Evolutionary conservation across 2,797 vertebrate species (phyloP), one percentile per base, ranked within the genome.

Genomic region (Pangasius sanitwongsei): DNA sequence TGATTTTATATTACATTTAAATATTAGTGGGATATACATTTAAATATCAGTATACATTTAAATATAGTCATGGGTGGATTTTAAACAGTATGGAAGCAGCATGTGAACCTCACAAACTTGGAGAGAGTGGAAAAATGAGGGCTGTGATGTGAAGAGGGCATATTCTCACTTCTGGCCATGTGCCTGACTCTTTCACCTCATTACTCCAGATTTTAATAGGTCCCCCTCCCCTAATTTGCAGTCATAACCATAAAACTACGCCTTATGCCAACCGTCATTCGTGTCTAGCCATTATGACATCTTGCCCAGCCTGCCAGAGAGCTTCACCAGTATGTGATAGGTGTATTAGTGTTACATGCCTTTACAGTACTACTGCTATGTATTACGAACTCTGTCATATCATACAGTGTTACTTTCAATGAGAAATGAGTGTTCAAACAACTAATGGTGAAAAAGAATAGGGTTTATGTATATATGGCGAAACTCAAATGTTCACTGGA

Each of bases 191-290:
- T 89, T 28, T 72, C 37, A 59, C 85, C 72, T 82, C 84, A 74
- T 87, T 74, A 59, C 55, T 63, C 75, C 86, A 78, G 74, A 82
- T 88, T 88, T 85, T 85, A 87, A 53, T 90, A 55, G 44, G 65
- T 85, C 83, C 57, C 59, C 67, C 89, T 70, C 16, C 63, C 65
- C 31, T 87, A 44, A 85, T 85, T 88, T 61, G 72, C 61, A 86
- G 81, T 84, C 84, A 89, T 89, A 81, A 92, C 65, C 87, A 75
- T 89, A 89, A 87, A 91, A 85, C 63, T 86, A 86, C 70, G 83
- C 89, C 88, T 91, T 90, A 82, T 89, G 87, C 61, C 70, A 78
- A 67, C 78, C 20, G n/a, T 55, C 65, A 67, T 84, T 50, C 12
- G 18, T 70, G n/a, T 69, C 63, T 70, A 53, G 65, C 55, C 83